phyloP scores from a whole-genome alignment of 2,113 vertebrate species.

The Calyptomena viridis region DNA sequence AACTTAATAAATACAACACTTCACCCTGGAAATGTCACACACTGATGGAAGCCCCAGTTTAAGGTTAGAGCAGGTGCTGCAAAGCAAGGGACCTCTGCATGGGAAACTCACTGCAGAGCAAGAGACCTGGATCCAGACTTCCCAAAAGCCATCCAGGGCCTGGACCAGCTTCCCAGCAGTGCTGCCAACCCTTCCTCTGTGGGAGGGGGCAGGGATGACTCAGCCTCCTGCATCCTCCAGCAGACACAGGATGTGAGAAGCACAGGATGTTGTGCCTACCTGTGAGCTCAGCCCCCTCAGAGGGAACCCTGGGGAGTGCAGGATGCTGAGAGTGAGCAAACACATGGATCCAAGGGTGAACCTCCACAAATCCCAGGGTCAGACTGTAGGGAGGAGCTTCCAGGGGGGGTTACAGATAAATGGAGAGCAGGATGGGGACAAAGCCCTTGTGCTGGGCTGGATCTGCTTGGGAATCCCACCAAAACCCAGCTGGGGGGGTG shows the following conservation, averaged over 20 bases:
- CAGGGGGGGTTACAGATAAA: neutral
- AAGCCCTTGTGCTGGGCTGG: neutral
- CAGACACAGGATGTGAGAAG: neutral
- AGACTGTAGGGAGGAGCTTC: fast-evolving
- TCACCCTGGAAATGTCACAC: neutral
- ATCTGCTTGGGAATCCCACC: neutral
- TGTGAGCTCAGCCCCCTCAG: neutral
- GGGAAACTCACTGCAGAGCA: fast-evolving
- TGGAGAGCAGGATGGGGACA: too few relatives aligned
- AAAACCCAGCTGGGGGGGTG: neutral
- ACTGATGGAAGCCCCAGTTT: neutral
- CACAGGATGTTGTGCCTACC: neutral
- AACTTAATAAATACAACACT: neutral
- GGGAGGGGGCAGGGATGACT: neutral
- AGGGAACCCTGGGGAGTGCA: neutral
- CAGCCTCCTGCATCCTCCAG: neutral
- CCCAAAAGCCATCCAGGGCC: neutral
- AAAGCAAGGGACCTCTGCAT: fast-evolving
- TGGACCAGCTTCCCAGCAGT: neutral
- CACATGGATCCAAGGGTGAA: neutral
- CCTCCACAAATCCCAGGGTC: neutral
- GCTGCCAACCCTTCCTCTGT: neutral
- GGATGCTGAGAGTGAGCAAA: neutral
- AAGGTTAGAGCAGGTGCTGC: neutral
- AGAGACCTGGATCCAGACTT: neutral